Conservation (phyloP, 2,888 invertebrate species). For the Acrocyrtus sp. region DNA sequence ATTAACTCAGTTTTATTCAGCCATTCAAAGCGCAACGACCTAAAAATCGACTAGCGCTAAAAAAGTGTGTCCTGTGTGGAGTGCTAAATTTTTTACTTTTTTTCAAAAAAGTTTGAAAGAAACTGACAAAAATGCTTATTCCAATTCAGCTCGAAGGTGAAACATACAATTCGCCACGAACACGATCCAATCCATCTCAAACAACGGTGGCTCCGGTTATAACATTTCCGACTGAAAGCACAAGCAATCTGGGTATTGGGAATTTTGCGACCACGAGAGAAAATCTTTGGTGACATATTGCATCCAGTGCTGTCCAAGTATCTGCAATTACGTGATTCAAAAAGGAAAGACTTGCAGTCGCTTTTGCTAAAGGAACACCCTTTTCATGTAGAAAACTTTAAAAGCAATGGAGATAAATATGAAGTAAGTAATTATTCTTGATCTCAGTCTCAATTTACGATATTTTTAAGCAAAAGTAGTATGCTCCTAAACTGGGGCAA, state of each 20-base stretch:
- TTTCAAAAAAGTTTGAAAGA: not conserved
- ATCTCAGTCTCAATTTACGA: too few species aligned
- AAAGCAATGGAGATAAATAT: constrained; percentile 34
- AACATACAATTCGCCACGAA: not conserved
- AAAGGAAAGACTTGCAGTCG: constrained; percentile 4
- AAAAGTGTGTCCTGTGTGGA: not conserved
- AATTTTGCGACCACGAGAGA: too few species aligned
- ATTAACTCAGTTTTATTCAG: not conserved
- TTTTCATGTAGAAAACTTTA: constrained; percentile 34
- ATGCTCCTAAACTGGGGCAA: too few species aligned
- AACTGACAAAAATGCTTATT: constrained; percentile 31
- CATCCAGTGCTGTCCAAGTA: constrained; percentile 29
- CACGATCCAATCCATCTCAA: not conserved
- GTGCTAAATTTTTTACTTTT: not conserved
- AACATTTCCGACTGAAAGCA: constrained; percentile 10
- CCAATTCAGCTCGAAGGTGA: constrained; percentile 38
- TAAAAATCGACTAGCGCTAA: not conserved
- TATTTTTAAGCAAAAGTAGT: too few species aligned
- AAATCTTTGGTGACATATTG: constrained; percentile 37
- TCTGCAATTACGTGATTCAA: constrained; percentile 20
- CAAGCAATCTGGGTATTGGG: not conserved
- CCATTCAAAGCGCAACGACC: not conserved
- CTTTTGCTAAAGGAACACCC: constrained; percentile 32
- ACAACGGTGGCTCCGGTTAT: not conserved
- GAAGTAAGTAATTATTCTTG: too few species aligned